These are phyloP conservation scores for Philaenus spumarius DNA, from an alignment of 1,140 invertebrate genomes.

Conservation along the genomic window DNA sequence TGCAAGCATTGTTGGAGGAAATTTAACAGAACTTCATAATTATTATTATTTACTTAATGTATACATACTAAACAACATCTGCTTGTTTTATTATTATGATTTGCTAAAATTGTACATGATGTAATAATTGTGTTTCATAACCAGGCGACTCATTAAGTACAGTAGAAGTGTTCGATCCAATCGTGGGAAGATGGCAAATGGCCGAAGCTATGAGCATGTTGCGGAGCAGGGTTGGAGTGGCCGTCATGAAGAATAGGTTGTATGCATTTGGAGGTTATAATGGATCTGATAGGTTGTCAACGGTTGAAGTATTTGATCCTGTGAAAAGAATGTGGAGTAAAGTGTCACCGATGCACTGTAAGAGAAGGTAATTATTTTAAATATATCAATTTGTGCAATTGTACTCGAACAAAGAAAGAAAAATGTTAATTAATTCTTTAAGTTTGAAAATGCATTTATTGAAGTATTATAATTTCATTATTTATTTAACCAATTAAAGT, in stretches of 20 bases:
- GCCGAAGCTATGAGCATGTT: constrained; percentile 82
- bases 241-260: constrained; percentile 66
- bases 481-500: no score
- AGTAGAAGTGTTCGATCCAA: constrained; percentile 80
- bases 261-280: constrained; percentile 76
- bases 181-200: constrained; percentile 62
- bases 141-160: constrained; percentile 76
- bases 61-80: no score
- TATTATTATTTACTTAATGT: no score
- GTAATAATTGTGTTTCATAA: constrained; percentile 6
- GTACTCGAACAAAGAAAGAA: no score
- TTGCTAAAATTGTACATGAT: not conserved
- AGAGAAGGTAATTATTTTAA: constrained; percentile 65
- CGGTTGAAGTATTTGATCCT: constrained; percentile 85
- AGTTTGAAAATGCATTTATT: no score
- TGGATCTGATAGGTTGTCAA: constrained; percentile 70
- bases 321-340: constrained; percentile 64
- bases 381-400: no score
- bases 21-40: no score
- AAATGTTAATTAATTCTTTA: no score
- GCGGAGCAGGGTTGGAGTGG: constrained; percentile 76
- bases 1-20: no score
- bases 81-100: constrained; percentile 3
- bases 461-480: no score
- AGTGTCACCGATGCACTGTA: constrained; percentile 75